Evolutionary conservation across 2,797 vertebrate species (phyloP), one percentile per base, ranked within the genome.

Genomic region (Tragelaphus eurycerus): DNA sequence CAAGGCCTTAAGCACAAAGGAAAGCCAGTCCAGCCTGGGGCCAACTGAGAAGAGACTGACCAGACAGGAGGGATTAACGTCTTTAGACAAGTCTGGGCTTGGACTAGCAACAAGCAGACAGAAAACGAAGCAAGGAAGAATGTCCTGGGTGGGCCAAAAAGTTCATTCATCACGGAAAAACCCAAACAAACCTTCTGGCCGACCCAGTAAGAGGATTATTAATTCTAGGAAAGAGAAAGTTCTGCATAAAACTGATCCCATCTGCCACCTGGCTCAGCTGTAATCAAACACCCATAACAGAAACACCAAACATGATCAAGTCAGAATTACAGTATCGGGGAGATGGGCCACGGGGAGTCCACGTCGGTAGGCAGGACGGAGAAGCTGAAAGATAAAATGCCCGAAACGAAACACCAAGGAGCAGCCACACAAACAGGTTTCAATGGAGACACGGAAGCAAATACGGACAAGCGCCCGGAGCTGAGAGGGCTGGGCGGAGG

Each of bases 61-160:
- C 31, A 31, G 62, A 67, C 2, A 55, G 4, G 46, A 27, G 29
- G 11, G 13, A 15, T 48, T 43, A 16, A 34, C 3, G 55, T 74
- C 57, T 81, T 85, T 15, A 86, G 55, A 15, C 27, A 88, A 85
- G 52, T 71, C 1, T 81, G 31, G 48, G 25, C 29, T 11, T 71
- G 14, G 81, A 57, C 54, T 23, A 31, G 67, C 57, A 55, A 67
- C 34, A 59, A 8, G 90, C 0, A 14, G 59, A 31, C 6, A 50
- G 82, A 87, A 95, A 92, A 85, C 7, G 25, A 89, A 92, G 38
- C 27, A 12, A 83, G 83, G 25, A 50, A 89, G 85, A 90, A 67
- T 6, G 21, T 23, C 23, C 23, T 25, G 38, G 21, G 12, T 43
- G 3, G 7, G 38, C 71, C 38, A 76, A 25, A 25, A 76, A 38